A percentile compares a stretch with the other conserved stretches of the same genome.
Evolutionary conservation across 2,888 invertebrate genomes (phyloP).

Genomic region (Tetranychus piercei): DNA sequence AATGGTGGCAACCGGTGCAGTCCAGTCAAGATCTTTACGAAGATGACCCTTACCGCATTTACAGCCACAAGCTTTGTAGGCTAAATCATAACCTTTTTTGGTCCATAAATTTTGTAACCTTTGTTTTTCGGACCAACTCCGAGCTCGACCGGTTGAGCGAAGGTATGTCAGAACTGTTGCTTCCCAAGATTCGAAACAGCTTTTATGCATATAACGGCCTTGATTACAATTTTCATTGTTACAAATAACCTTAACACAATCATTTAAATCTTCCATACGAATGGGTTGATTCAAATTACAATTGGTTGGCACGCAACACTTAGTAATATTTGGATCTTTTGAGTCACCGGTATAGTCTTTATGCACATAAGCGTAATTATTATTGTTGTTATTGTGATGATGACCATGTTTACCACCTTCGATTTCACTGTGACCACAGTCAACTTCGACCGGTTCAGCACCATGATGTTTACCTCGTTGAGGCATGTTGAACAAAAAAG

Average conservation of each 20-base stretch:
- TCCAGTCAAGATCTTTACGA: conserved; percentile 84
- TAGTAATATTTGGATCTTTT: conserved; percentile 22
- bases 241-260: conserved; percentile 71
- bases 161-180: conserved; percentile 66
- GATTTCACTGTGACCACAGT: not conserved
- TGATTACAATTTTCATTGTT: conserved; percentile 77
- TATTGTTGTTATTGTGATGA: not conserved
- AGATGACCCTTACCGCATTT: conserved; percentile 78
- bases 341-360: not conserved
- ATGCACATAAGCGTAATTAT: not conserved
- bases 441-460: not conserved
- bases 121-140: conserved; percentile 87
- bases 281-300: conserved; percentile 27
- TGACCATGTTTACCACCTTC: not conserved
- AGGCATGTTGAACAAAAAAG: not conserved
- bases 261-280: conserved; percentile 46
- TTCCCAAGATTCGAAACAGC: conserved; percentile 89
- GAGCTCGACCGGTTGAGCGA: conserved; percentile 70
- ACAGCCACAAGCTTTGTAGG: conserved; percentile 84
- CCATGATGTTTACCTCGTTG: not conserved
- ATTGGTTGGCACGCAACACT: conserved; percentile 59
- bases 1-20: conserved; percentile 42
- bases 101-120: conserved; percentile 89
- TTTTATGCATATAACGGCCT: conserved; percentile 84
- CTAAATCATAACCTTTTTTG: conserved; percentile 88